Evolutionary conservation across 2,113 vertebrate genomes (phyloP), one percentile per base, ranked within the genome.

Genomic region (Symphodus melops): DNA sequence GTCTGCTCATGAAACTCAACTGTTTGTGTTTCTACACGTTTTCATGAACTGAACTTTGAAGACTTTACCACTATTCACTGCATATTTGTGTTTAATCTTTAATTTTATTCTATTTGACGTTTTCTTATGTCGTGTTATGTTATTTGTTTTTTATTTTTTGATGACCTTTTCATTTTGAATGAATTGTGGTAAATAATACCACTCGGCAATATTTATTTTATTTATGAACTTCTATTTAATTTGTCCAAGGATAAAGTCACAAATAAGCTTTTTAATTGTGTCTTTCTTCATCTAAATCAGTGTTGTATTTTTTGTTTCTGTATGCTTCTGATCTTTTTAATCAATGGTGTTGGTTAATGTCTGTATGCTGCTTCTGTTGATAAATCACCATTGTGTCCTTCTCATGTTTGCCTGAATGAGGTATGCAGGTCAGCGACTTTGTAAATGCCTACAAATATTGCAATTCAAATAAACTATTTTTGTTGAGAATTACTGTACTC

Each of bases 151-250:
- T 56, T 62, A 4, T 36, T 63, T 59, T 60, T 54, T 33, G 5
- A 5, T 48, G 19, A 14, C 46, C 46, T 17, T 48, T 54, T 54
- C 39, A 21, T 23, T n/a, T 4, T 37, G 16, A 36, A 16, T 37
- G 5, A 14, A n/a, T n/a, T 13, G 11, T 1, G 28, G 33, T 75
- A 0, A 55, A 6, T 56, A 53, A 5, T 25, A 1, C 19, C 12
- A 52, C 33, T 72, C 55, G 41, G 1, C 28, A 9, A 53, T 83
- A 86, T 90, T 91, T 92, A 85, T 84, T 71, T 19, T 89, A 87
- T 89, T 89, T 90, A 89, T 76, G 25, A 20, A n/a, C 1, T 77
- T 66, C 72, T 56, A 81, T 85, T 80, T 73, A 77, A 82, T 41
- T 49, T 23, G 16, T 17, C 16, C 17, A 21, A 5, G 2, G 14